Percentiles rank a stretch among this genome's conserved stretches.
These are phyloP conservation scores for Cotesia chilonis DNA, from an alignment of 1,140 invertebrate species.

Conservation along the genomic window DNA sequence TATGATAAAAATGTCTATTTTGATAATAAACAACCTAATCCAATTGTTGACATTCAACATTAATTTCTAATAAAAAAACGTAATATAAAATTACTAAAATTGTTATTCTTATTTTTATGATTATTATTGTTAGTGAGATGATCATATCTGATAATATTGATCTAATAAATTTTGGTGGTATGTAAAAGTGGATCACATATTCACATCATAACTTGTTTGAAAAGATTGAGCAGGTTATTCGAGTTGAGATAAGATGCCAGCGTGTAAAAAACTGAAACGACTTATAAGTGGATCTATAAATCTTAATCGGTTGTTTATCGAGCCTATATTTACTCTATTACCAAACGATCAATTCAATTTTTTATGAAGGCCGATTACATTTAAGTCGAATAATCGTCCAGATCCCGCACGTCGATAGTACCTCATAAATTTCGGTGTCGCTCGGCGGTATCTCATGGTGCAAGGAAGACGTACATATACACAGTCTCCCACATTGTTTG, in stretches of 20 bases:
- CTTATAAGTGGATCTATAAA: conserved; percentile 62
- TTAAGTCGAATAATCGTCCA: conserved; percentile 63
- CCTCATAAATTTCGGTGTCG: conserved; percentile 59
- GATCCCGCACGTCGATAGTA: conserved; percentile 61
- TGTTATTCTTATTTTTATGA: no score
- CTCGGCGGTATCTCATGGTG: conserved; percentile 49
- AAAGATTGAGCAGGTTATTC: conserved; percentile 18
- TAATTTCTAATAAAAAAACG: no score
- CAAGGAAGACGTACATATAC: conserved; percentile 40
- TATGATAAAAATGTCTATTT: no score
- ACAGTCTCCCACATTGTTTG: conserved; percentile 58
- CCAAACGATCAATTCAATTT: conserved; percentile 56
- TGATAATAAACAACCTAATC: no score
- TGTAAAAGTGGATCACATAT: conserved; percentile 25
- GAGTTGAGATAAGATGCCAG: conserved; percentile 26
- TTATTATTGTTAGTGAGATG: no score
- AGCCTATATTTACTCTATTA: conserved; percentile 67
- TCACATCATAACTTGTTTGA: conserved; percentile 4
- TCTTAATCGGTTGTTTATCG: conserved; percentile 49
- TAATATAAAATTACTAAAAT: no score
- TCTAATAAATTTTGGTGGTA: conserved; percentile 21
- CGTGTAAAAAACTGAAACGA: conserved; percentile 8
- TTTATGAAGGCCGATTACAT: conserved; percentile 50
- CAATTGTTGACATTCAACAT: no score
- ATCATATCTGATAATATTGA: background rate